Conservation (phyloP, 2,797 vertebrate genomes). For the Myripristis jacobus region DNA sequence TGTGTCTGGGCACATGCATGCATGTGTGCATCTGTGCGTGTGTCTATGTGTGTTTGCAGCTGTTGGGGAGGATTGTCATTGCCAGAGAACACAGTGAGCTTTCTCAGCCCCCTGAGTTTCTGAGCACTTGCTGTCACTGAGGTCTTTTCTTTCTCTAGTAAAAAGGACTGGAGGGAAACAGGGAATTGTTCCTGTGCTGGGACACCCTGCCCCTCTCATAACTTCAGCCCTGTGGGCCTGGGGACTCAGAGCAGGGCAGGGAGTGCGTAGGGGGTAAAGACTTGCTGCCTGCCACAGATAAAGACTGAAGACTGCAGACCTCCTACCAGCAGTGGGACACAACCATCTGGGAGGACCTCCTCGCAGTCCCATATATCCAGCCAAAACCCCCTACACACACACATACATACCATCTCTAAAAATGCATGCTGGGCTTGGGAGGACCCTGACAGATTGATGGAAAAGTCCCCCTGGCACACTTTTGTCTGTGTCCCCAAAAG, state of each 20-base stretch:
- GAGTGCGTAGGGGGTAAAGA: constrained; percentile 70
- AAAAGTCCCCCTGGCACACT: constrained; percentile 67
- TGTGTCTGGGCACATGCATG: constrained; percentile 52
- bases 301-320: constrained; percentile 75
- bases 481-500: constrained; percentile 57
- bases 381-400: constrained; percentile 45
- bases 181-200: constrained; percentile 60
- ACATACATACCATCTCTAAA: constrained; percentile 49
- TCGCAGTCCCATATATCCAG: constrained; percentile 64
- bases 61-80: constrained; percentile 37
- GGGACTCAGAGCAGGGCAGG: constrained; percentile 51
- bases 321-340: constrained; percentile 69
- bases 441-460: constrained; percentile 69
- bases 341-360: constrained; percentile 81
- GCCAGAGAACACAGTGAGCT: constrained; percentile 59
- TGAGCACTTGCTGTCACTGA: constrained; percentile 45
- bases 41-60: constrained; percentile 42
- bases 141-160: constrained; percentile 53
- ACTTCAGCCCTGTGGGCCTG: constrained; percentile 51
- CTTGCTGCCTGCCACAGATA: constrained; percentile 74
- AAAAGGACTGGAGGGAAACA: constrained; percentile 42
- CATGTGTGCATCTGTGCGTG: not conserved
- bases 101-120: constrained; percentile 47
- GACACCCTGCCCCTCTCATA: constrained; percentile 56
- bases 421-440: constrained; percentile 59